Percentiles rank a stretch among this genome's conserved stretches.
phyloP scores from a whole-genome alignment of 2,797 vertebrate genomes.

The Hyperoplus immaculatus region DNA sequence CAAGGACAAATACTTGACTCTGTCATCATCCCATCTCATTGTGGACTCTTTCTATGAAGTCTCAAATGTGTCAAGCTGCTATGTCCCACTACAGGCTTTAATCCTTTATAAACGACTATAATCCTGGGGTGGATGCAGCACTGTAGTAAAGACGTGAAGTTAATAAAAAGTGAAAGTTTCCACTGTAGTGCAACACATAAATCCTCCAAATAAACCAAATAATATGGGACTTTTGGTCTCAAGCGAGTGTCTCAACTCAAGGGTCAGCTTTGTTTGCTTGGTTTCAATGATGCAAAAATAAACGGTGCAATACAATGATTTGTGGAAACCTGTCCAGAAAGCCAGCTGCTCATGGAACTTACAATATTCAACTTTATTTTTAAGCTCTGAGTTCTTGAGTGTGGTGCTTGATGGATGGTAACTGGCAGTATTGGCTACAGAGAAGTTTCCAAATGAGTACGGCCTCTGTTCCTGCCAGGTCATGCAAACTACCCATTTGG shows the following conservation, averaged over 20 bases:
- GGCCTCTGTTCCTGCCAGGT: slow-evolving; percentile 67
- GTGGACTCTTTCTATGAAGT: slow-evolving; percentile 2
- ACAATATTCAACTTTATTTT: slow-evolving; percentile 61
- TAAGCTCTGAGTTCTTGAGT: slow-evolving; percentile 43
- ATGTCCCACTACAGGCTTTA: slow-evolving; percentile 40
- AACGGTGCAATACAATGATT: slow-evolving; percentile 53
- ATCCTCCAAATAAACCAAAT: slow-evolving; percentile 39
- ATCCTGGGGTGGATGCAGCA: slow-evolving; percentile 60
- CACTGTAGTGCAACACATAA: slow-evolving; percentile 35
- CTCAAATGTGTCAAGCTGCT: slow-evolving; percentile 29
- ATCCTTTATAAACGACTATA: slow-evolving; percentile 57
- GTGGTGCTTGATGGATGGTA: slow-evolving; percentile 59
- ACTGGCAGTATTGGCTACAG: slow-evolving; percentile 48
- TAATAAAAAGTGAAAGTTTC: slow-evolving; percentile 59
- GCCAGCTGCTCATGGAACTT: slow-evolving; percentile 39
- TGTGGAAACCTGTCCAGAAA: slow-evolving; percentile 26
- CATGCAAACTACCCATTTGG: slow-evolving; percentile 66
- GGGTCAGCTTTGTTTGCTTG: slow-evolving; percentile 52
- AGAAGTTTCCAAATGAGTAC: slow-evolving; percentile 61
- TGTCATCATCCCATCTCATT: neutral
- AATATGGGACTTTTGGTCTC: slow-evolving; percentile 26
- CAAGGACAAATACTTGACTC: neutral
- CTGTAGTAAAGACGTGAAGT: slow-evolving; percentile 39
- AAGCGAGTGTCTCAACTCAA: slow-evolving; percentile 44
- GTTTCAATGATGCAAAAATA: slow-evolving; percentile 46